Base-by-base conservation (phyloP, 2,797 vertebrate species). In the Numenius phaeopus region DNA sequence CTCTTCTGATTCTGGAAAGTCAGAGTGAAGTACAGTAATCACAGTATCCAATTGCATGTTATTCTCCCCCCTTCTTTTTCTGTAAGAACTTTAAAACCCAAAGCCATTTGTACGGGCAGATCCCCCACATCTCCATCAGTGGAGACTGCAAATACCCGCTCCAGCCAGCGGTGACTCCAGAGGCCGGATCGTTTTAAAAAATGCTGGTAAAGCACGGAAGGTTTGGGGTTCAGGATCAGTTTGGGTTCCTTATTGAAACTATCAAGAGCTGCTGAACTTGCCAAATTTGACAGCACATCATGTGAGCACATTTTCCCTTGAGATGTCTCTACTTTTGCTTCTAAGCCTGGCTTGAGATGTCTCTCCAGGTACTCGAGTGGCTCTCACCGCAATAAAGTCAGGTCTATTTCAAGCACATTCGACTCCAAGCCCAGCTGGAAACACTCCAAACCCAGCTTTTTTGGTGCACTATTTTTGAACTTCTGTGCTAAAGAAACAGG, bases 261-360 rank as follows among this genome's bases (percentile, higher is more conserved):
- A 47, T 42, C 52, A 71, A 71, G 75, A 78, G 44, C 24, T 4
- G 16, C 46, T 52, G 75, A 83, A 39, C 80, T 66, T 90, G 92
- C 71, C 88, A 89, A 62, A 94, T 65, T 69, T 80, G 61, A 87
- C 92, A 91, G 81, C 57, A 84, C 27, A 71, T 73, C 78, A 89
- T 32, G 54, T 49, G 39, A 94, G 37, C 27, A 52, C 16, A 8
- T 59, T 73, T 90, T 72, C 83, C 70, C 40, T 62, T 6, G 62
- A 75, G 87, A 44, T 76, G 16, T 58, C 81, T 87, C 34, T 15
- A 75, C 12, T 89, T 85, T 17, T 59, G 40, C 46, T 80, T 73
- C 88, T 50, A 85, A 67, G 32, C 14, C 67, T 69, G 54, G 69
- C 62, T 92, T 86, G 57, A 87, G 70, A 54, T 26, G 4, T 8